Evolutionary conservation across 2,797 vertebrate species (phyloP).

Genomic region (Poecile montanus): DNA sequence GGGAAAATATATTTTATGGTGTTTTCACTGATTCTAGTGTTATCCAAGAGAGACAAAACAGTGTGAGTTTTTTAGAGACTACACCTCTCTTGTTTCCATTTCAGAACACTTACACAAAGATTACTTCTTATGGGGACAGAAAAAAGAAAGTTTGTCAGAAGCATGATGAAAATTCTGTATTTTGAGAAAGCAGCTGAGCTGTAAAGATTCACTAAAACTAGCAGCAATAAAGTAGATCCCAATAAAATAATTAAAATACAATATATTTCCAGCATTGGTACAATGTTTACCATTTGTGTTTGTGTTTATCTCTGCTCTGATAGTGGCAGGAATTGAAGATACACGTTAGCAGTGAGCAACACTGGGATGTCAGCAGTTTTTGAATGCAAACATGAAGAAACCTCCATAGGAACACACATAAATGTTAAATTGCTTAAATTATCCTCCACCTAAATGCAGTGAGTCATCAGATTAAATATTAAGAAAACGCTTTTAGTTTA

Average conservation of each 20-base stretch:
- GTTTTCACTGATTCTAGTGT: not conserved
- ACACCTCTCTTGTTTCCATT: not conserved
- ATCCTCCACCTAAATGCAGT: not conserved
- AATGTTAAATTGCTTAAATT: not conserved
- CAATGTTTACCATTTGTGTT: not conserved
- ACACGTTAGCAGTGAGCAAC: not conserved
- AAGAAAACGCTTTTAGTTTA: not conserved
- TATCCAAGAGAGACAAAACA: not conserved
- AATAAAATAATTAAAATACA: not conserved
- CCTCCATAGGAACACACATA: not conserved
- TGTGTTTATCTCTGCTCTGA: not conserved
- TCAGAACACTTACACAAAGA: not conserved
- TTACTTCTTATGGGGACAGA: not conserved
- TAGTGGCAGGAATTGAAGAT: not conserved
- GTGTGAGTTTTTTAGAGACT: not conserved
- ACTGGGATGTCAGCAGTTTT: not conserved
- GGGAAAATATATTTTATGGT: not conserved
- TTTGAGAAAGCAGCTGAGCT: not conserved
- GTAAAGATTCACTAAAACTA: not conserved
- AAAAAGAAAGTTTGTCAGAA: not conserved
- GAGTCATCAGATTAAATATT: not conserved
- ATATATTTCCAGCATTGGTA: not conserved
- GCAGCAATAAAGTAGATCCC: not conserved
- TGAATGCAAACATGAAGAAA: not conserved
- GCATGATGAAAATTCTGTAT: not conserved